Conservation (phyloP, 2,113 vertebrate genomes). For the Lutjanus erythropterus region DNA sequence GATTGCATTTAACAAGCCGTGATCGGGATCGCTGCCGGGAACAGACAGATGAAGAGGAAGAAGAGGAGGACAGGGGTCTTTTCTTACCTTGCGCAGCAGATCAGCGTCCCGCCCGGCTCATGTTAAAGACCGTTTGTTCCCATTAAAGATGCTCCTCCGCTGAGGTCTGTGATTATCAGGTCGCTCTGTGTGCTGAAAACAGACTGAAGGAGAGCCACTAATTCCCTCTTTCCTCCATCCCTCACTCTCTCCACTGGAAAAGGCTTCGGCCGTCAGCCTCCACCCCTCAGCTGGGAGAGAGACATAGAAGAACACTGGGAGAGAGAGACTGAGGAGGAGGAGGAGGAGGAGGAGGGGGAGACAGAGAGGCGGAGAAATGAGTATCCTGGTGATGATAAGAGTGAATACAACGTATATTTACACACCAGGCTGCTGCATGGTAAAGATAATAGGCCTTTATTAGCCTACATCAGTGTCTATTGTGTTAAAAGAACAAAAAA, state of each 20-base stretch:
- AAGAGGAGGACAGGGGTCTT: neutral
- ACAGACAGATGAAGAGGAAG: neutral
- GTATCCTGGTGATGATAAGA: too few relatives aligned
- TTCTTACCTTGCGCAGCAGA: constrained; percentile 68
- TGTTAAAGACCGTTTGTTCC: constrained; percentile 7
- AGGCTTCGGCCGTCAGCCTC: constrained; percentile 67
- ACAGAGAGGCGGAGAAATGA: neutral
- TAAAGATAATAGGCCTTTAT: too few relatives aligned
- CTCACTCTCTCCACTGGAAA: constrained; percentile 50
- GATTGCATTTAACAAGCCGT: constrained; percentile 46
- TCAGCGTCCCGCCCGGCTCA: constrained; percentile 47
- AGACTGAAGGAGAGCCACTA: constrained; percentile 46
- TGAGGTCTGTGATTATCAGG: constrained; percentile 8
- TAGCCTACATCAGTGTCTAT: too few relatives aligned
- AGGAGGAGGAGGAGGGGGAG: constrained; percentile 10
- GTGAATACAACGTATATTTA: too few relatives aligned
- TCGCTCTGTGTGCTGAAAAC: neutral
- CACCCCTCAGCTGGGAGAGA: constrained; percentile 68
- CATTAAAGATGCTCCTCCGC: constrained; percentile 31
- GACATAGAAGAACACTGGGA: constrained; percentile 15
- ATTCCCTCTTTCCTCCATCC: constrained; percentile 66
- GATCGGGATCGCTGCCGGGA: constrained; percentile 11
- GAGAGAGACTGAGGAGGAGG: constrained; percentile 19
- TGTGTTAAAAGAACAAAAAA: too few relatives aligned
- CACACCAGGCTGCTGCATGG: too few relatives aligned